phyloP scores from a whole-genome alignment of 1,140 invertebrate species.

The Odontomachus brunneus region DNA sequence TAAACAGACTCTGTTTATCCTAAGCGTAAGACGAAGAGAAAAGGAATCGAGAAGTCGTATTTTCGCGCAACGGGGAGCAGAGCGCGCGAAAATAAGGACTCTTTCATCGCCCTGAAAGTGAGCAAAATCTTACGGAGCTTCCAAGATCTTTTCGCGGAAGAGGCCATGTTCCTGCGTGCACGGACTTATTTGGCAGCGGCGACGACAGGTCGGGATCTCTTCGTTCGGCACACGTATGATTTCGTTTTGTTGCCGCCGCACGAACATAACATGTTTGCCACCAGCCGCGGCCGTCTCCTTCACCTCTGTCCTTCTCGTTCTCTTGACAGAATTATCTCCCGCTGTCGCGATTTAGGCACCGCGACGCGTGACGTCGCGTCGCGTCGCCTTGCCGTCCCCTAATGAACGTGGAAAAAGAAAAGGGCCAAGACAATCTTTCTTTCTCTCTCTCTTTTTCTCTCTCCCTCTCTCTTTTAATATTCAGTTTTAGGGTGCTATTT shows the following conservation, averaged over 20 bases:
- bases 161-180: conserved; percentile 85
- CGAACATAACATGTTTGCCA: conserved; percentile 72
- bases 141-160: conserved; percentile 87
- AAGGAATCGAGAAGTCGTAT: conserved; percentile 10
- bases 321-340: not conserved
- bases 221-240: conserved; percentile 73
- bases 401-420: no score
- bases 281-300: conserved; percentile 15
- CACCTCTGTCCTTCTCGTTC: not conserved
- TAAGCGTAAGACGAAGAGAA: conserved; percentile 8
- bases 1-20: conserved; percentile 66
- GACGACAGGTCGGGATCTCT: conserved; percentile 78
- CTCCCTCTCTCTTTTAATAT: no score
- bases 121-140: conserved; percentile 86
- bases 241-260: conserved; percentile 72
- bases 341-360: conserved; percentile 18
- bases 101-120: no score
- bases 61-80: not conserved
- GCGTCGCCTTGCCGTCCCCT: not conserved
- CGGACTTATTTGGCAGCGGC: conserved; percentile 84
- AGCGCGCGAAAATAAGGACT: not conserved
- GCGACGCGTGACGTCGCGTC: conserved; percentile 50
- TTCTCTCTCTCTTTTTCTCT: no score
- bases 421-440: no score
- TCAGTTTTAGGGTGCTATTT: no score